Base-by-base conservation (phyloP, 2,113 vertebrate species). In the Salvelinus sp. region DNA sequence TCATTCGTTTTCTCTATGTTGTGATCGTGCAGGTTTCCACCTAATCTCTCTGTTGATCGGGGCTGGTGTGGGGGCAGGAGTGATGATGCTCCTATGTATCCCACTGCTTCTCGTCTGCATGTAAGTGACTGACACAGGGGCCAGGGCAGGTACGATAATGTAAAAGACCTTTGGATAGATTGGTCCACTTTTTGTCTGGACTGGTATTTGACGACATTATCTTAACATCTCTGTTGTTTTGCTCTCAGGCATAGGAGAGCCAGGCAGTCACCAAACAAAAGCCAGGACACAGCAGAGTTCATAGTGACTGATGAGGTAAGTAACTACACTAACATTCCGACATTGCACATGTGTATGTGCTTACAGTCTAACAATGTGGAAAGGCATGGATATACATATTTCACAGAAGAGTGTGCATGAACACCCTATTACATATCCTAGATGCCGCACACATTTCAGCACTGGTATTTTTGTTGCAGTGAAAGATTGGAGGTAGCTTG, bases 71-170 rank as follows among this genome's bases (percentile, higher is more conserved):
- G 90, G 87, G 72, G 88, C 85, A 0, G 22, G 82, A 33, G 82
- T 67, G 72, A 90, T 90, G 88, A 44, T 87, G 71, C 3, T 89
- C 54, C 2, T 88, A 12, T 90, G 85, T 23, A 7, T 83, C 66
- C 85, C 86, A 0, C 33, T 91, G 76, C 71, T 90, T 68, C 20
- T 38, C 28, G 7, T 80, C 62, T 82, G 73, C 80, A 87, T 83
- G 91, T 91, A 44, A 87, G 86, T 6, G 3, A 25, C 28, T 6
- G 3, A 25, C 22, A 72, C 28, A 18, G 28, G 58, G 18, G n/a
- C 58, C 58, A 62, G 58, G 18, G 7, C 20, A 9, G n/a, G 16
- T 87, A 14, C 88, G 85, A 27, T 2, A 28, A 47, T n/a, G 48
- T n/a, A 23, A 7, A n/a, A 13, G 44, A 64, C 60, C 2, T 44